These are phyloP conservation scores for Nephrotoma appendiculata DNA, from an alignment of 2,888 invertebrate genomes.

Conservation along the genomic window DNA sequence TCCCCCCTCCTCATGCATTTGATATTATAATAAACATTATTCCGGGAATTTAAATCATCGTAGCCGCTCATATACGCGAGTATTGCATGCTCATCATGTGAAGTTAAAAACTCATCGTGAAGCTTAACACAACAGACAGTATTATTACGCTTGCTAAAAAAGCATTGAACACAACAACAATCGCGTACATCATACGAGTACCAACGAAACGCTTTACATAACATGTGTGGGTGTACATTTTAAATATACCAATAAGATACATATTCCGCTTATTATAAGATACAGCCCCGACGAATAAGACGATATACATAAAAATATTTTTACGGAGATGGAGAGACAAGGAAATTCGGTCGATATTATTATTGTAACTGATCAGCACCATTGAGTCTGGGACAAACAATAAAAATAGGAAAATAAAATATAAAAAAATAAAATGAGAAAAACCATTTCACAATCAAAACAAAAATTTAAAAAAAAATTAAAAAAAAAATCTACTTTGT, in stretches of 20 bases:
- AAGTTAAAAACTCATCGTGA: not conserved
- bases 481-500: not conserved
- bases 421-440: not conserved
- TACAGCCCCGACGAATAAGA: not conserved
- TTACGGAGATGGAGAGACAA: not conserved
- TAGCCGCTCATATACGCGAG: not conserved
- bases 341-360: slow-evolving; percentile 1
- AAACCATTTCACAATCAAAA: not conserved
- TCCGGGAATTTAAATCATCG: not conserved
- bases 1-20: not conserved
- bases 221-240: not conserved
- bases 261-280: not conserved
- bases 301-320: not conserved
- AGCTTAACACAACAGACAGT: not conserved
- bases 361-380: not conserved
- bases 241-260: not conserved
- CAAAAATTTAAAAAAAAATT: not conserved
- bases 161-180: not conserved
- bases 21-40: not conserved
- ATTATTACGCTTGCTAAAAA: not conserved
- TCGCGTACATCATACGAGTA: not conserved
- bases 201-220: not conserved
- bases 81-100: not conserved
- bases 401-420: not conserved
- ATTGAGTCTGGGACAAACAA: not conserved